Conservation (phyloP, 2,113 vertebrate genomes). For the Merops nubicus region DNA sequence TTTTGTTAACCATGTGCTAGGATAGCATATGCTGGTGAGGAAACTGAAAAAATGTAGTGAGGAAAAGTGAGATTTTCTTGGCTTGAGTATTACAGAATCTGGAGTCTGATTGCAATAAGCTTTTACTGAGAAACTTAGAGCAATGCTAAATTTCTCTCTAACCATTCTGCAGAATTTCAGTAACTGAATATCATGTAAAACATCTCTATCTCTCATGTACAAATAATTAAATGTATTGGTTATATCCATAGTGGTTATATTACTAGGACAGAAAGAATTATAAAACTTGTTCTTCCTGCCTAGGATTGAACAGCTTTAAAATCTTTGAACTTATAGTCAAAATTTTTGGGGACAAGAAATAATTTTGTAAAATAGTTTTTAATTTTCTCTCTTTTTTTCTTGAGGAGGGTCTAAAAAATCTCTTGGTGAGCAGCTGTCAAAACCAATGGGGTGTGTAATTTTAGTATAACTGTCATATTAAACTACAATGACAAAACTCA, state of each 20-base stretch:
- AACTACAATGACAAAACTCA: not conserved
- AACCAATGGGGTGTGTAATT: not conserved
- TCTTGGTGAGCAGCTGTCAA: not conserved
- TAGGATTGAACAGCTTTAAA: not conserved
- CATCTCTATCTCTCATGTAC: not conserved
- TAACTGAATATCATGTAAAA: not conserved
- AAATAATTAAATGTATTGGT: not conserved
- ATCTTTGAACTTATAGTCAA: not conserved
- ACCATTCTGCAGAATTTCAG: not conserved
- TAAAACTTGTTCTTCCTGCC: not conserved
- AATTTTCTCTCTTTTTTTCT: not conserved
- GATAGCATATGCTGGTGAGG: conserved; percentile 1
- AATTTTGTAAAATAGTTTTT: not conserved
- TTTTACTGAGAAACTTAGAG: not conserved
- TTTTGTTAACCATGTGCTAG: not conserved
- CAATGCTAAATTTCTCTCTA: not conserved
- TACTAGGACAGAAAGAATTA: not conserved
- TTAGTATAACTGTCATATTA: not conserved
- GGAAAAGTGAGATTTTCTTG: not conserved
- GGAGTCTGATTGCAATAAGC: not conserved
- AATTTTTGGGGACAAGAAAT: not conserved
- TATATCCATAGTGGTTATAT: not conserved
- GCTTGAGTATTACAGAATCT: not conserved
- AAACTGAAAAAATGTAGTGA: not conserved
- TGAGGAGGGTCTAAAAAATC: not conserved